These are phyloP conservation scores for Salticus scenicus DNA, from an alignment of 2,888 invertebrate genomes.

Conservation along the genomic window DNA sequence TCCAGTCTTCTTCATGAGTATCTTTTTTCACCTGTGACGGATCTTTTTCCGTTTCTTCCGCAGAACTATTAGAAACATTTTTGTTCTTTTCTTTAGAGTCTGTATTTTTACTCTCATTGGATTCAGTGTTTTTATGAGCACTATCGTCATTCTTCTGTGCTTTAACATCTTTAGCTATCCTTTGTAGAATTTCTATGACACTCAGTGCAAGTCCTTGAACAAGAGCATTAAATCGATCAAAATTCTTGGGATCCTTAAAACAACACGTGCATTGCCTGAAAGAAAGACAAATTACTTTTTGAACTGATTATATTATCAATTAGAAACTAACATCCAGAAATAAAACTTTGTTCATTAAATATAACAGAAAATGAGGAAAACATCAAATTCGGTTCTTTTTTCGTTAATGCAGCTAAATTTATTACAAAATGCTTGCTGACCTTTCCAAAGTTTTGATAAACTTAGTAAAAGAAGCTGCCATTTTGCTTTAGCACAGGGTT, in stretches of 20 bases:
- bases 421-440: no score
- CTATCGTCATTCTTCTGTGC: conserved; percentile 77
- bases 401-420: no score
- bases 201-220: conserved; percentile 90
- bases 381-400: no score
- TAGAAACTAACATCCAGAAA: no score
- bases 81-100: conserved; percentile 70
- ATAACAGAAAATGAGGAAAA: no score
- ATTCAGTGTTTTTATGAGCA: conserved; percentile 34
- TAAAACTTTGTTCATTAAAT: no score
- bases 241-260: conserved; percentile 92
- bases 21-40: conserved; percentile 44
- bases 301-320: no score
- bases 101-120: conserved; percentile 51
- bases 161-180: conserved; percentile 50
- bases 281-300: conserved; percentile 73
- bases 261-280: conserved; percentile 95
- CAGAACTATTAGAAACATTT: conserved; percentile 64
- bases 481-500: no score
- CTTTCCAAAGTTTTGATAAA: no score
- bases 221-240: conserved; percentile 91
- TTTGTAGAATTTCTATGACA: conserved; percentile 87
- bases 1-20: conserved; percentile 51
- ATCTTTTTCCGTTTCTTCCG: conserved; percentile 56
- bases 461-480: no score